Conservation (phyloP, 2,888 invertebrate species). For the Papilio elwesi region DNA sequence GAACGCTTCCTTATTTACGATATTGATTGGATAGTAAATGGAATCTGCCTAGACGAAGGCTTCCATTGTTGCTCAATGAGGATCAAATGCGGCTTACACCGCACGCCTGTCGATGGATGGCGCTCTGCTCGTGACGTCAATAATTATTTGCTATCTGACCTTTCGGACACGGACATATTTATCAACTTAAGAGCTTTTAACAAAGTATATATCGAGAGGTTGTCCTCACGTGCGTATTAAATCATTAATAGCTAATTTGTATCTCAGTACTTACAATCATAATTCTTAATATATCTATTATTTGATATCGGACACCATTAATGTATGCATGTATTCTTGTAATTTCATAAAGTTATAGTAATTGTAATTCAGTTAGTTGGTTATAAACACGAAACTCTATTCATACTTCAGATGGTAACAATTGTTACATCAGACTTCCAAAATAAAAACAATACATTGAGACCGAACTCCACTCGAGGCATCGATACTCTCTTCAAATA, state of each 20-base stretch:
- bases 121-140: neutral
- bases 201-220: too few relatives aligned
- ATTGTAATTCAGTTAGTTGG: too few relatives aligned
- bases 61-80: neutral
- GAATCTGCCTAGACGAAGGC: neutral
- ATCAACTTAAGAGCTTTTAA: too few relatives aligned
- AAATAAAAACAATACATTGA: too few relatives aligned
- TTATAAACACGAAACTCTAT: neutral
- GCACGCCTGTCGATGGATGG: neutral
- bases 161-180: too few relatives aligned
- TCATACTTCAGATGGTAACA: neutral
- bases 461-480: neutral
- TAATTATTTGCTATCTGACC: conserved; percentile 2
- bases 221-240: neutral
- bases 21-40: conserved; percentile 6
- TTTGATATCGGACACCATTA: neutral
- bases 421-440: too few relatives aligned
- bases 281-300: neutral
- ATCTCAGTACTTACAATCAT: neutral
- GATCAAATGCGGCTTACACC: conserved; percentile 2
- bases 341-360: neutral
- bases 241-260: neutral
- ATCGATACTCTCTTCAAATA: neutral
- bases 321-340: neutral
- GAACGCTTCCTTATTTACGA: conserved; percentile 6